A percentile compares a stretch with the other conserved stretches of the same genome.
Evolutionary conservation across 2,113 vertebrate species (phyloP).

Genomic region (cattle (Bos taurus)): ARS-UCD2.0 NC_037328.1:134745501-134746000

Average conservation of each 20-base stretch:
- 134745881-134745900: neutral
- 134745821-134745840: neutral
- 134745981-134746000: constrained; percentile 73
- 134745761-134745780: neutral
- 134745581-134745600: constrained; percentile 37
- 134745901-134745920: constrained; percentile 8
- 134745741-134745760: neutral
- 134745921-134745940: constrained; percentile 49
- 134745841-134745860: neutral
- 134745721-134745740: neutral
- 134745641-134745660: neutral
- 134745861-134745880: constrained; percentile 1
- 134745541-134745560: constrained; percentile 42
- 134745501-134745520: constrained; percentile 54
- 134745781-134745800: neutral
- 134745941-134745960: constrained; percentile 75
- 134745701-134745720: neutral
- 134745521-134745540: constrained; percentile 50
- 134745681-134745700: neutral
- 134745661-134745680: neutral
- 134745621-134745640: neutral
- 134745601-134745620: constrained; percentile 7
- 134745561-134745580: constrained; percentile 13
- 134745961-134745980: constrained; percentile 78
- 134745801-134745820: neutral